A percentile compares a stretch with the other conserved stretches of the same genome.
These are phyloP conservation scores for Cryptoleucopteryx plumbea DNA, from an alignment of 2,113 vertebrate genomes.

Conservation along the genomic window DNA sequence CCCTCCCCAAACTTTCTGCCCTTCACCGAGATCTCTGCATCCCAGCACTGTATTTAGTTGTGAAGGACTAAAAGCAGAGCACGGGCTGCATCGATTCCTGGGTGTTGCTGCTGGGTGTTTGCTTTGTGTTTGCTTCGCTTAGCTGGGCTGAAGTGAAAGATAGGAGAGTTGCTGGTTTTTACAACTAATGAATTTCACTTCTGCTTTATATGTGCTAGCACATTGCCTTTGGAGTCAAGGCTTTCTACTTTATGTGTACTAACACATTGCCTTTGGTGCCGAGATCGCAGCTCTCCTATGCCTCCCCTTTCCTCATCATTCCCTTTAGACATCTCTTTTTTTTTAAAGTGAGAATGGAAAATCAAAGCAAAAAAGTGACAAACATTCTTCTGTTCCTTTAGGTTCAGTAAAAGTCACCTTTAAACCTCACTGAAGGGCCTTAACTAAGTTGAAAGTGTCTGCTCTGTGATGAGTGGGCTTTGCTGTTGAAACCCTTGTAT, in stretches of 20 bases:
- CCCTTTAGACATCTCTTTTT: background rate
- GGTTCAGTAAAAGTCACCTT: background rate
- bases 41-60: rapidly evolving
- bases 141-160: background rate
- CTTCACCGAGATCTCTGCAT: background rate
- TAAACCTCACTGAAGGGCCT: background rate
- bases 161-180: background rate
- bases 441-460: background rate
- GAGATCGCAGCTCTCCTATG: background rate
- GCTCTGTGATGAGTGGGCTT: background rate
- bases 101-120: background rate
- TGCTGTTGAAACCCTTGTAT: background rate
- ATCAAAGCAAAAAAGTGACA: background rate
- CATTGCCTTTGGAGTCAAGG: background rate
- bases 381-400: background rate
- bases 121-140: background rate
- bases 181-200: background rate
- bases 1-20: background rate
- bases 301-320: background rate
- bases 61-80: background rate
- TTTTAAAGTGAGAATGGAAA: background rate
- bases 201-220: background rate
- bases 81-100: rapidly evolving
- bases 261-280: background rate
- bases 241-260: background rate